Evolutionary conservation across 2,113 vertebrate genomes (phyloP).

Genomic region (Sebastes schlegelii): DNA sequence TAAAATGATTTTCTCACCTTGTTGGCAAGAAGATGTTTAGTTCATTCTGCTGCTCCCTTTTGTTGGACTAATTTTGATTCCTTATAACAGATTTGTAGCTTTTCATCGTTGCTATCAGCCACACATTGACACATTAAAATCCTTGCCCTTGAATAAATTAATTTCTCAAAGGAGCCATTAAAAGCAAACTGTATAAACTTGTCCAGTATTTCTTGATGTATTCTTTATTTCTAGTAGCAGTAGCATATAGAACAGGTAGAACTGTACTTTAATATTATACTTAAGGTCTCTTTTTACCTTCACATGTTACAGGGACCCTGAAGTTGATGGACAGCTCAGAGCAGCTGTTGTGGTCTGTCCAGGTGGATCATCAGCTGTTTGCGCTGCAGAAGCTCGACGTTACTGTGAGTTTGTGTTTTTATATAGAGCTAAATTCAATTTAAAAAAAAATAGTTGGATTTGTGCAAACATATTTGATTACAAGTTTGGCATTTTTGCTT

Average conservation of each 20-base stretch:
- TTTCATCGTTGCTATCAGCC: background rate
- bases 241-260: too few relatives aligned
- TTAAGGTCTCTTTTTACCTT: background rate
- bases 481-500: background rate
- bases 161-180: background rate
- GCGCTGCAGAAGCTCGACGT: slow-evolving; percentile 96
- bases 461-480: background rate
- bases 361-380: slow-evolving; percentile 98
- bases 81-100: background rate
- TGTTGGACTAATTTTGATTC: background rate
- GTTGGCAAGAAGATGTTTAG: background rate
- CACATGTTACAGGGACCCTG: slow-evolving; percentile 86
- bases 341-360: slow-evolving; percentile 95
- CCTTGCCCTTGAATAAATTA: background rate
- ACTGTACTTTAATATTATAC: background rate
- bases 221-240: background rate
- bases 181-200: background rate
- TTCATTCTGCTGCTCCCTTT: background rate
- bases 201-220: background rate
- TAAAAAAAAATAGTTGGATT: too few relatives aligned
- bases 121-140: background rate
- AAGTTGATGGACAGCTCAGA: slow-evolving; percentile 97
- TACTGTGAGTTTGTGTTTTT: slow-evolving; percentile 86
- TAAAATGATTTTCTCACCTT: background rate
- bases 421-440: background rate